Conservation (phyloP, 2,797 vertebrate species). For the Rhinoraja longicauda region DNA sequence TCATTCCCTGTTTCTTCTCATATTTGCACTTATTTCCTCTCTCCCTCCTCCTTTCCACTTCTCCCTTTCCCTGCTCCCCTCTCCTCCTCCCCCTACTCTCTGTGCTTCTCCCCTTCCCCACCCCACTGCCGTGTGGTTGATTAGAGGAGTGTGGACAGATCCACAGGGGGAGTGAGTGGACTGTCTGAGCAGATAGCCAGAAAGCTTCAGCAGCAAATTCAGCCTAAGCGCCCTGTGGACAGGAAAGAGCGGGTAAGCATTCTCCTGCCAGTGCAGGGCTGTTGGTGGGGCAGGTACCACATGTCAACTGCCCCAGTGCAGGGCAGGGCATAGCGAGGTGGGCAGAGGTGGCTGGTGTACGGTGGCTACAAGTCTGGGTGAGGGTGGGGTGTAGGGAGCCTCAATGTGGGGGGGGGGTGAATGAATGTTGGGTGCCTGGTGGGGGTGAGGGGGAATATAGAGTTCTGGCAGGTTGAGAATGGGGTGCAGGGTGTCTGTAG, state of each 20-base stretch:
- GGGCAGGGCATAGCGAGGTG: too few relatives aligned
- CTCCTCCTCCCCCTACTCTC: conserved; percentile 10
- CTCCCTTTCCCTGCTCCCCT: conserved; percentile 35
- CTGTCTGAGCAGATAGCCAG: conserved; percentile 92
- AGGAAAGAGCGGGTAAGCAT: conserved; percentile 90
- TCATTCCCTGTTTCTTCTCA: too few relatives aligned
- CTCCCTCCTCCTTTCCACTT: conserved; percentile 42
- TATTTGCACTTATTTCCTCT: not conserved
- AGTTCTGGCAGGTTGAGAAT: conserved; percentile 35
- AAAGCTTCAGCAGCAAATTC: conserved; percentile 86
- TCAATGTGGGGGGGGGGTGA: too few relatives aligned
- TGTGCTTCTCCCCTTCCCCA: conserved; percentile 42
- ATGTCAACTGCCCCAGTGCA: not conserved
- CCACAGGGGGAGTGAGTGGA: conserved; percentile 89
- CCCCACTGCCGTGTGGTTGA: conserved; percentile 42
- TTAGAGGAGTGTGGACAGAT: conserved; percentile 92
- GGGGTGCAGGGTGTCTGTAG: not conserved
- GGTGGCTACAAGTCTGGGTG: not conserved
- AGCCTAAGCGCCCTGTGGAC: conserved; percentile 75
- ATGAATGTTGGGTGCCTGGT: not conserved
- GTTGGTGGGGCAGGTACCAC: conserved; percentile 8
- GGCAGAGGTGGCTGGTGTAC: not conserved
- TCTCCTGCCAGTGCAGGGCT: not conserved
- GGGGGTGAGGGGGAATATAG: too few relatives aligned
- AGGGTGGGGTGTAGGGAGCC: not conserved